Percentiles rank a stretch among this genome's conserved stretches.
phyloP scores from a whole-genome alignment of 2,113 vertebrate species.

The Microcebus griseorufus region DNA sequence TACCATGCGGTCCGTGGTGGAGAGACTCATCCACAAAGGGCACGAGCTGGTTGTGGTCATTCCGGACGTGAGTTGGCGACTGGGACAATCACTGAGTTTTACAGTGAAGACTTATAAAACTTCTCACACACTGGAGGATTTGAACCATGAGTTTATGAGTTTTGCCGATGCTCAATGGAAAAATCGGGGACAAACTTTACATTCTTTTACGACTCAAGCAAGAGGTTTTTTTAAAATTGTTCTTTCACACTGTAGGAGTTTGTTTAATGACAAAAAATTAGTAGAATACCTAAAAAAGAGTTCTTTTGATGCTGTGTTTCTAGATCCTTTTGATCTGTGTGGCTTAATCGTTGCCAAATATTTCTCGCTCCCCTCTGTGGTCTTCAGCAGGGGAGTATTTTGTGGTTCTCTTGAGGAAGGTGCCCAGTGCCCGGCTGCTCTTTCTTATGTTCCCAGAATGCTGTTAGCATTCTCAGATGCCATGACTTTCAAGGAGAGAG shows the following conservation, averaged over 20 bases:
- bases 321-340: slow-evolving; percentile 72
- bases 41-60: slow-evolving; percentile 86
- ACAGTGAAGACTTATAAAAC: slow-evolving; percentile 81
- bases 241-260: slow-evolving; percentile 59
- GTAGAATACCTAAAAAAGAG: slow-evolving; percentile 72
- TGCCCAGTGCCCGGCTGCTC: slow-evolving; percentile 43
- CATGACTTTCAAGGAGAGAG: slow-evolving; percentile 75
- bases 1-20: too few species aligned
- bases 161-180: neutral
- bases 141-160: neutral
- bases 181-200: rapidly evolving
- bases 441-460: slow-evolving; percentile 68
- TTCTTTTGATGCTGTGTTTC: slow-evolving; percentile 75
- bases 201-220: rapidly evolving
- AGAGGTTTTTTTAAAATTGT: rapidly evolving
- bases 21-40: slow-evolving; percentile 66
- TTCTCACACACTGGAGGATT: slow-evolving; percentile 75
- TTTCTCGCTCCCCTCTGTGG: slow-evolving; percentile 70
- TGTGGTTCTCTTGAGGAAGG: slow-evolving; percentile 69
- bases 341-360: slow-evolving; percentile 72
- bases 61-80: slow-evolving; percentile 85
- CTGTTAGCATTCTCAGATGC: slow-evolving; percentile 21
- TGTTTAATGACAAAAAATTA: slow-evolving; percentile 66
- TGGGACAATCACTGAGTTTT: slow-evolving; percentile 50
- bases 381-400: slow-evolving; percentile 67